Conservation (phyloP, 2,797 vertebrate species). For the Diplodus puntazzo region DNA sequence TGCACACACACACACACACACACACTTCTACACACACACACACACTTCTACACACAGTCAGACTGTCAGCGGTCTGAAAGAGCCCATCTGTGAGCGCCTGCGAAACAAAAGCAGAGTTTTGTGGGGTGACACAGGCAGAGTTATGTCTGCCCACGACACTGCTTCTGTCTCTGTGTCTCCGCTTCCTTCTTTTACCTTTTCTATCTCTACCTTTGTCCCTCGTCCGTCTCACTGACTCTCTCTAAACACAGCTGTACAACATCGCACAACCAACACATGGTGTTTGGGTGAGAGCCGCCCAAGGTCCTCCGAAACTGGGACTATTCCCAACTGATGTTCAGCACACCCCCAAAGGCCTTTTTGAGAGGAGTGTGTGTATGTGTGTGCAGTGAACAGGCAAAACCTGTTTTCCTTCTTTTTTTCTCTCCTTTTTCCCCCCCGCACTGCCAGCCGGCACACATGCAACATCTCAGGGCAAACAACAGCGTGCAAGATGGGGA, state of each 20-base stretch:
- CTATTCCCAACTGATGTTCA: conserved; percentile 67
- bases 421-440: background rate
- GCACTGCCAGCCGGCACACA: conserved; percentile 57
- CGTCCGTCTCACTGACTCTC: conserved; percentile 18
- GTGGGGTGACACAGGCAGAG: conserved; percentile 57
- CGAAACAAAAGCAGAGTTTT: conserved; percentile 75
- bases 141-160: conserved; percentile 27
- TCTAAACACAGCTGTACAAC: conserved; percentile 35
- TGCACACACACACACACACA: conserved; percentile 5
- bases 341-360: conserved; percentile 42
- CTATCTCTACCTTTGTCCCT: conserved; percentile 10
- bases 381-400: conserved; percentile 61
- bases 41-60: background rate
- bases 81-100: conserved; percentile 79
- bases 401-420: conserved; percentile 49
- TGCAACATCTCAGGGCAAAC: conserved; percentile 62
- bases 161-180: background rate
- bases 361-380: conserved; percentile 49
- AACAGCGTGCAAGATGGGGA: conserved; percentile 41
- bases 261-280: conserved; percentile 37
- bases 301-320: conserved; percentile 65
- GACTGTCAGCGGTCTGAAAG: conserved; percentile 62
- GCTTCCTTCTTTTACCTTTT: background rate
- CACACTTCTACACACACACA: conserved; percentile 20
- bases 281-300: conserved; percentile 39